Evolutionary conservation across 1,140 invertebrate genomes (phyloP).

Genomic region (Mamestra configurata): DNA sequence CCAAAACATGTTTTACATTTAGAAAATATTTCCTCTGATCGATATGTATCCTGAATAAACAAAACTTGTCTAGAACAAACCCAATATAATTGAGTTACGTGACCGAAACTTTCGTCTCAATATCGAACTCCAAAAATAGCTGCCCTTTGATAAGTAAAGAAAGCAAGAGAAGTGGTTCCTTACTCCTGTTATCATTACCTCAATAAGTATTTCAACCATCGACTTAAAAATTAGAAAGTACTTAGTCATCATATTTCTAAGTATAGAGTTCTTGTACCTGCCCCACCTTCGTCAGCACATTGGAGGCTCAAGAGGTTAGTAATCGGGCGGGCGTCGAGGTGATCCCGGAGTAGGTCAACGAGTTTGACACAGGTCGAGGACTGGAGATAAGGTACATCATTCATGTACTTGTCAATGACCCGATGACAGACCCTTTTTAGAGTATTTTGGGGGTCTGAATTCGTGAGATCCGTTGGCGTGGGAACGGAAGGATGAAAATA

Average conservation of each 20-base stretch:
- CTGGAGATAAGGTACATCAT: slow-evolving; percentile 46
- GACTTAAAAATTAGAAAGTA: slow-evolving; percentile 37
- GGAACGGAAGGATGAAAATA: background rate
- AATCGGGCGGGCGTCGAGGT: slow-evolving; percentile 59
- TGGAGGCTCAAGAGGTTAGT: slow-evolving; percentile 56
- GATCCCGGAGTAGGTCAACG: slow-evolving; percentile 64
- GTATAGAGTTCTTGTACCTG: slow-evolving; percentile 41
- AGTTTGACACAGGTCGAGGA: slow-evolving; percentile 60
- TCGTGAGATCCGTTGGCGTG: slow-evolving; percentile 1
- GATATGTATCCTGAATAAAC: background rate
- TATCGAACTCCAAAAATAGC: slow-evolving; percentile 4
- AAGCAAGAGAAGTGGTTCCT: background rate
- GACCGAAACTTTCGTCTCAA: slow-evolving; percentile 6
- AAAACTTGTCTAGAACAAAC: background rate
- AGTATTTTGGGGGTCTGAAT: slow-evolving; percentile 4
- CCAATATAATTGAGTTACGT: slow-evolving; percentile 29
- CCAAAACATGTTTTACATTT: too few species aligned
- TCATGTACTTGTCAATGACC: slow-evolving; percentile 39
- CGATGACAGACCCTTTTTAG: slow-evolving; percentile 23
- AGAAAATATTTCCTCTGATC: background rate
- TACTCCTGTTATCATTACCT: slow-evolving; percentile 16
- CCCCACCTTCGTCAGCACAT: slow-evolving; percentile 60
- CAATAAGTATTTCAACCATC: slow-evolving; percentile 15
- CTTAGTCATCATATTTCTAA: slow-evolving; percentile 42
- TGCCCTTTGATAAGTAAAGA: slow-evolving; percentile 10